These are phyloP conservation scores for Taenaris catops DNA, from an alignment of 2,888 invertebrate species.

Conservation along the genomic window DNA sequence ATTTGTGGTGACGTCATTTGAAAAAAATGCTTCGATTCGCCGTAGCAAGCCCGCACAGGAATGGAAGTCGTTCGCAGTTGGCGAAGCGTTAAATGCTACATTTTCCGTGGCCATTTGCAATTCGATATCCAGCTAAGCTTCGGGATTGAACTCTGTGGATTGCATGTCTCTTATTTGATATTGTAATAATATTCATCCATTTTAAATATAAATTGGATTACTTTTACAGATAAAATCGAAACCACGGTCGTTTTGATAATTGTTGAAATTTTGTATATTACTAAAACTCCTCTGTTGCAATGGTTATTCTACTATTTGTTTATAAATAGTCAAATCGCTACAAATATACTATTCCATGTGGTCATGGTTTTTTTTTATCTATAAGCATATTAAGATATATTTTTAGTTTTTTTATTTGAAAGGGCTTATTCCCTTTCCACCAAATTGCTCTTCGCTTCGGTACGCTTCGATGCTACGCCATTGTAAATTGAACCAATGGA, in stretches of 20 bases:
- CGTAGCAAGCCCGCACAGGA: constrained; percentile 34
- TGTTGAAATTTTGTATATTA: not conserved
- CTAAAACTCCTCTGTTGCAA: too few species aligned
- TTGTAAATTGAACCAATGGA: too few species aligned
- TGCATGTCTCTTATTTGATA: constrained; percentile 53
- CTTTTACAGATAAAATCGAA: constrained; percentile 20
- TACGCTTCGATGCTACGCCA: too few species aligned
- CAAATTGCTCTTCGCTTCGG: too few species aligned
- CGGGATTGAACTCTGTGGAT: constrained; percentile 60
- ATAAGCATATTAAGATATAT: too few species aligned
- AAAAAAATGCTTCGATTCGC: constrained; percentile 30
- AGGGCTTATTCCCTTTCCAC: too few species aligned
- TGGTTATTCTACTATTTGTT: too few species aligned
- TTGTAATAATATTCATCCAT: constrained; percentile 60
- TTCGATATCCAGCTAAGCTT: constrained; percentile 72
- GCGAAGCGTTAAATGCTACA: constrained; percentile 72
- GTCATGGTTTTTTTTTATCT: too few species aligned
- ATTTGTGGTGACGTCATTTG: too few species aligned
- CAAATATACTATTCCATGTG: too few species aligned
- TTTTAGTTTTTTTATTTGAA: too few species aligned
- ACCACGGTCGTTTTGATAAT: constrained; percentile 6
- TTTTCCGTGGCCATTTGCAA: constrained; percentile 73
- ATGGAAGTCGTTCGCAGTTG: constrained; percentile 63
- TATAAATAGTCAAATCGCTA: too few species aligned
- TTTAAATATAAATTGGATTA: constrained; percentile 48